phyloP scores from a whole-genome alignment of 2,113 vertebrate genomes.

The Paedocypris sp. region DNA sequence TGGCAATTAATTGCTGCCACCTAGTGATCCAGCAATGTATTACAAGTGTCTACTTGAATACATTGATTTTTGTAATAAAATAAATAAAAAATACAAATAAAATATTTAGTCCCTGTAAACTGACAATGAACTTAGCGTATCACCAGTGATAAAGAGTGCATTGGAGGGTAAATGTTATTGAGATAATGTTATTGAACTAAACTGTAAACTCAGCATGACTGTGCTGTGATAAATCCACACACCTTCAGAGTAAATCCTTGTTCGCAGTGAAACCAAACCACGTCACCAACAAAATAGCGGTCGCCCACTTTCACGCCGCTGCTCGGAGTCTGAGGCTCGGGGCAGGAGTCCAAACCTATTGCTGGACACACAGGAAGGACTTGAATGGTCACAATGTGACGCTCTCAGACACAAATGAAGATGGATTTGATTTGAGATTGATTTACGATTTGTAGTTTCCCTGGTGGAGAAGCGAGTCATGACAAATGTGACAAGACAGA shows the following conservation, averaged over 20 bases:
- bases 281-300: conserved; percentile 88
- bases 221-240: background rate
- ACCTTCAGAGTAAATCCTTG: conserved; percentile 92
- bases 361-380: conserved; percentile 61
- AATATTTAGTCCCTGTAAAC: too few species aligned
- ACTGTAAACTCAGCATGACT: background rate
- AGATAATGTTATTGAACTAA: too few species aligned
- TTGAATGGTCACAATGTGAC: conserved; percentile 5
- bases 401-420: background rate
- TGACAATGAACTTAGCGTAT: too few species aligned
- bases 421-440: background rate
- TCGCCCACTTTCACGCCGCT: conserved; percentile 83
- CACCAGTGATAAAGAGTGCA: too few species aligned
- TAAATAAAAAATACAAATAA: too few species aligned
- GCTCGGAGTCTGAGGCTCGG: conserved; percentile 82
- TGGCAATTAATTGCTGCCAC: too few species aligned
- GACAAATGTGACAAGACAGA: background rate
- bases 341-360: conserved; percentile 96
- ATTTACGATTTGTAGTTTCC: background rate
- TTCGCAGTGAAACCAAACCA: conserved; percentile 92
- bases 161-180: too few species aligned
- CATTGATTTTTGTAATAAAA: too few species aligned
- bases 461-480: background rate
- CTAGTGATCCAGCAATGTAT: too few species aligned
- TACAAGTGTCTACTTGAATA: too few species aligned